Percentiles rank a stretch among this genome's conserved stretches.
phyloP scores from a whole-genome alignment of 53 echinoderm and acorn worm species.

The Actinopyga echinites region DNA sequence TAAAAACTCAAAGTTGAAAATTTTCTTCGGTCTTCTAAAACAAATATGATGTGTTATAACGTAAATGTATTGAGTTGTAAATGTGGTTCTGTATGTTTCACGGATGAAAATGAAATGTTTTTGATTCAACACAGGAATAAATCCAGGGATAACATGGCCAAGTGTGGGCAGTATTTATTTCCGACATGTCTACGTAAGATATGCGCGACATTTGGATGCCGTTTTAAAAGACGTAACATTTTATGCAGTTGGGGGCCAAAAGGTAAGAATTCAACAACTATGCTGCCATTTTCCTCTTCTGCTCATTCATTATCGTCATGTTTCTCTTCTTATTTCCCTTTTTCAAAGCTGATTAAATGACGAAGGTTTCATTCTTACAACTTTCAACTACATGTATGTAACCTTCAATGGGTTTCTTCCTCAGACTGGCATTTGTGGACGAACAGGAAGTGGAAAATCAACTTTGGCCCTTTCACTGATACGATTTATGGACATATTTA shows the following conservation, averaged over 20 bases:
- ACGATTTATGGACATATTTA: constrained; percentile 68
- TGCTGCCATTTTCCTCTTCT: too few species aligned
- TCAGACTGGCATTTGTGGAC: constrained; percentile 75
- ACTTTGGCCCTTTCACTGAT: constrained; percentile 68
- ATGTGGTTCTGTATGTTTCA: too few species aligned
- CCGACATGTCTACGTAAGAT: constrained; percentile 50
- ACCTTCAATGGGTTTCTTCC: background rate
- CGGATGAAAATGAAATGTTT: too few species aligned
- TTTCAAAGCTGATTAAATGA: too few species aligned
- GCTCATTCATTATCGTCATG: too few species aligned
- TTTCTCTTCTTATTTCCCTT: too few species aligned
- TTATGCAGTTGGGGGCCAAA: constrained; percentile 39
- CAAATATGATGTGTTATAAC: too few species aligned
- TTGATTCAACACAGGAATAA: constrained; percentile 12
- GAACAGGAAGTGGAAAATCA: constrained; percentile 78
- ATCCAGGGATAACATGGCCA: constrained; percentile 54
- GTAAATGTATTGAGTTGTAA: too few species aligned
- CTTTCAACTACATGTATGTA: background rate
- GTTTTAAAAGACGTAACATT: constrained; percentile 47
- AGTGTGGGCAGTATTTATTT: constrained; percentile 39
- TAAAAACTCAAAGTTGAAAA: too few species aligned
- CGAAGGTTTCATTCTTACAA: background rate
- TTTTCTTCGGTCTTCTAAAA: too few species aligned
- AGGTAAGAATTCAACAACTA: background rate
- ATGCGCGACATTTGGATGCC: constrained; percentile 49